These are phyloP conservation scores for Cosmia pyralina DNA, from an alignment of 2,888 invertebrate species.

Conservation along the genomic window DNA sequence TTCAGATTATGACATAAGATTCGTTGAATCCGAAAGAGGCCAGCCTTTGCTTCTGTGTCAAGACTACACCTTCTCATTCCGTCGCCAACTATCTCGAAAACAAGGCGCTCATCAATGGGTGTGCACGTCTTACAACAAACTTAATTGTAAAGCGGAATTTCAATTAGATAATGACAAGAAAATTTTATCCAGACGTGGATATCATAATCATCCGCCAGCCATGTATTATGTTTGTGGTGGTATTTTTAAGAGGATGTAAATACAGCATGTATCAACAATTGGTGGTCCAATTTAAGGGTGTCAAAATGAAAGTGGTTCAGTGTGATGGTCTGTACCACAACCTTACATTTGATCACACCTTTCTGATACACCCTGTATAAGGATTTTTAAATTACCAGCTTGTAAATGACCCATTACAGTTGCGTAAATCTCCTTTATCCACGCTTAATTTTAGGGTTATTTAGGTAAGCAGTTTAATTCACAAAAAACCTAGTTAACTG, in stretches of 20 bases:
- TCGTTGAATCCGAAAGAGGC: conserved; percentile 37
- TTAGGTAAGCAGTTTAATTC: background rate
- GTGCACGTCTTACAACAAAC: conserved; percentile 30
- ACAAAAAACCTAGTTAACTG: background rate
- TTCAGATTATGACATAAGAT: conserved; percentile 14
- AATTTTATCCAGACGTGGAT: background rate
- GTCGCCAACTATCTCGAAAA: conserved; percentile 27
- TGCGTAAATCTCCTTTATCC: background rate
- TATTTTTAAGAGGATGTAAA: conserved; percentile 26
- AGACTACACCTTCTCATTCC: conserved; percentile 36
- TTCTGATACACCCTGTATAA: background rate
- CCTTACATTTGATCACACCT: background rate
- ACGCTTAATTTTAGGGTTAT: background rate
- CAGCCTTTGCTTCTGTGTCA: conserved; percentile 20
- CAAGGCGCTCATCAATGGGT: conserved; percentile 42
- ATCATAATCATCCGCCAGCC: conserved; percentile 38
- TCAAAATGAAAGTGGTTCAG: no score
- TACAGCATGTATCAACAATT: no score
- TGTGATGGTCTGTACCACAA: background rate
- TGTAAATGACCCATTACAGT: background rate
- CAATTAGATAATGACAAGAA: background rate
- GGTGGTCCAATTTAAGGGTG: no score
- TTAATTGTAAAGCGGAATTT: conserved; percentile 43
- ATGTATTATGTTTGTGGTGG: conserved; percentile 28
- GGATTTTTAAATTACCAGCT: background rate